Base-by-base conservation (phyloP, 2,113 vertebrate species). In the Tenrec ecaudatus region DNA sequence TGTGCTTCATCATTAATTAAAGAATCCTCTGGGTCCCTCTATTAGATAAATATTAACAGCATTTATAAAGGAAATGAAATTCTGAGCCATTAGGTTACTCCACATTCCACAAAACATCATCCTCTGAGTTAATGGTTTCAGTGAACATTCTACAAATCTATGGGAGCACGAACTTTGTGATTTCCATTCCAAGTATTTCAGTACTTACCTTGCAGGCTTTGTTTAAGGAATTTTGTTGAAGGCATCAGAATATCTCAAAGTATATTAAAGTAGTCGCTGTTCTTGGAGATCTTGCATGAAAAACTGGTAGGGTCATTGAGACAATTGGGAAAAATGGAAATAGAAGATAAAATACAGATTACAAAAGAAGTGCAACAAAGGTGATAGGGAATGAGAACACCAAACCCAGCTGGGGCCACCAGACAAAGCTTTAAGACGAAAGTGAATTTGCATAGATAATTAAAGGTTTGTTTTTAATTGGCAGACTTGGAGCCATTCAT, bases 1-100 rank as follows among this genome's bases (percentile, higher is more conserved):
- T 86, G 43, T 85, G 76, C 38, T 90, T 94, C 87, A 82, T 96
- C 92, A 93, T 94, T 96, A 97, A 93, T 95, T 96, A 94, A 95
- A 94, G 77, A 95, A 89, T 92, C 85, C 33, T 82, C 76, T 75
- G 85, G 94, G 86, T 90, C 29, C 20, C 82, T 57, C 88, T 90
- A 66, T 93, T 95, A 97, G 68, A 93, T 93, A 78, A 90, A 78
- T 94, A 79, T 96, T 95, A 95, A 90, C 86, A 90, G 66, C 77
- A 87, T 95, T 95, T 90, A 87, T 93, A 93, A 94, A 93, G 71
- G 58, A 95, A 96, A 96, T 92, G 88, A 93, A 95, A 88, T 75
- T 89, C 83, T 25, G 27, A 91, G 15, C 2, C 0, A 88, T 93
- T 57, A 90, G 93, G 36, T 79, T 31, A 77, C 40, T 7, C 15